These are phyloP conservation scores for Drosophila equinoxialis DNA, from an alignment of 1,140 invertebrate species.

Conservation along the genomic window DNA sequence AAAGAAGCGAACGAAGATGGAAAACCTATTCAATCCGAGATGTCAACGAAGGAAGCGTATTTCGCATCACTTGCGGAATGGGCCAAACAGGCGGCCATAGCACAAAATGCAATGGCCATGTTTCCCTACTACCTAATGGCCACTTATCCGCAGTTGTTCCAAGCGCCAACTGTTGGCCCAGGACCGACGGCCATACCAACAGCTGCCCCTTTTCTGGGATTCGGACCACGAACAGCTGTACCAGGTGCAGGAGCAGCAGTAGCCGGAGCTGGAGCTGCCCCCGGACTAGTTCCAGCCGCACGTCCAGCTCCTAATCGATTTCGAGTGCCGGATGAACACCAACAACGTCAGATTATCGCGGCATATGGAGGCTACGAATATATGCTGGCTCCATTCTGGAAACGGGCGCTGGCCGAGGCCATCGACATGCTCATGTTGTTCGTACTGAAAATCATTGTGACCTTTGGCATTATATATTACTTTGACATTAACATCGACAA, in stretches of 20 bases:
- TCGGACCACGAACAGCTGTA: background rate
- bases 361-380: constrained; percentile 87
- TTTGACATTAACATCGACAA: no score
- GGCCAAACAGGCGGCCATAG: constrained; percentile 85
- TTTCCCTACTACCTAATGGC: constrained; percentile 86
- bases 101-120: constrained; percentile 84
- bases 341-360: constrained; percentile 69
- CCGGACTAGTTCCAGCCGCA: constrained; percentile 36
- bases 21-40: no score
- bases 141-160: constrained; percentile 84
- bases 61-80: constrained; percentile 84
- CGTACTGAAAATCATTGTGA: no score
- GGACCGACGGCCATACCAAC: background rate
- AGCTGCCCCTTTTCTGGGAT: background rate
- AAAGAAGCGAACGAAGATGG: no score
- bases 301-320: constrained; percentile 53
- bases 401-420: no score
- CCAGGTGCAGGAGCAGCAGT: background rate
- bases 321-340: constrained; percentile 57
- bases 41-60: constrained; percentile 85
- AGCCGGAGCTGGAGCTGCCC: background rate
- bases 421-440: no score
- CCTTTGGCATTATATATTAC: no score
- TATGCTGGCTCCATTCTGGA: constrained; percentile 92
- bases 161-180: constrained; percentile 34